Percentiles rank a stretch among this genome's conserved stretches.
Conservation (phyloP, 1,140 invertebrate genomes). For the Metopolophium dirhodum region DNA sequence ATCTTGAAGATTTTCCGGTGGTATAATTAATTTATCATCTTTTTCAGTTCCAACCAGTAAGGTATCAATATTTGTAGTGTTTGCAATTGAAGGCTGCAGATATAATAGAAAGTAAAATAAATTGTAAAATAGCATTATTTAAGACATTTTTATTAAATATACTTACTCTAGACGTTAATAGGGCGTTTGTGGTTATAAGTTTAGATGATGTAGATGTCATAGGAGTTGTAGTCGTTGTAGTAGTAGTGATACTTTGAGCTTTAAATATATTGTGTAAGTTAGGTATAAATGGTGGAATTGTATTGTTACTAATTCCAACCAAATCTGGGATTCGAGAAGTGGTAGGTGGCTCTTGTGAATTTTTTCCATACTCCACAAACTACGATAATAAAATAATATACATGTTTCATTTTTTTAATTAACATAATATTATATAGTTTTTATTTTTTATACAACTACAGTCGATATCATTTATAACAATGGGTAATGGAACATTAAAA, state of each 20-base stretch:
- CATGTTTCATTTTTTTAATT: background rate
- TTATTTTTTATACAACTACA: background rate
- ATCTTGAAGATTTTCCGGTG: constrained; percentile 85
- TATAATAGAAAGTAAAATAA: background rate
- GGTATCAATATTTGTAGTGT: constrained; percentile 97
- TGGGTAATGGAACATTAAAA: background rate
- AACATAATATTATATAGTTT: background rate
- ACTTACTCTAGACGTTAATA: background rate
- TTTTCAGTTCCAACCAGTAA: constrained; percentile 92
- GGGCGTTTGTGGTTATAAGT: background rate
- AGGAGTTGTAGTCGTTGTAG: background rate
- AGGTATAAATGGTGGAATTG: background rate
- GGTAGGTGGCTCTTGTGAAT: constrained; percentile 6
- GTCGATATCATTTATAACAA: background rate
- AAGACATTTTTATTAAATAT: background rate
- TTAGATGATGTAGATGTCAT: background rate
- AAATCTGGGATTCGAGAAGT: background rate
- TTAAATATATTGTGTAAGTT: background rate
- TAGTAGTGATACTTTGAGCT: background rate
- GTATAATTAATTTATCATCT: constrained; percentile 86
- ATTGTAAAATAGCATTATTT: background rate
- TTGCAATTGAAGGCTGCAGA: constrained; percentile 86
- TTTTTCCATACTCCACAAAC: constrained; percentile 40
- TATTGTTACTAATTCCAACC: background rate
- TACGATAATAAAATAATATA: background rate